Percentiles rank a stretch among this genome's conserved stretches.
Conservation (phyloP, 2,888 invertebrate species). For the Ophioninae sp. region DNA sequence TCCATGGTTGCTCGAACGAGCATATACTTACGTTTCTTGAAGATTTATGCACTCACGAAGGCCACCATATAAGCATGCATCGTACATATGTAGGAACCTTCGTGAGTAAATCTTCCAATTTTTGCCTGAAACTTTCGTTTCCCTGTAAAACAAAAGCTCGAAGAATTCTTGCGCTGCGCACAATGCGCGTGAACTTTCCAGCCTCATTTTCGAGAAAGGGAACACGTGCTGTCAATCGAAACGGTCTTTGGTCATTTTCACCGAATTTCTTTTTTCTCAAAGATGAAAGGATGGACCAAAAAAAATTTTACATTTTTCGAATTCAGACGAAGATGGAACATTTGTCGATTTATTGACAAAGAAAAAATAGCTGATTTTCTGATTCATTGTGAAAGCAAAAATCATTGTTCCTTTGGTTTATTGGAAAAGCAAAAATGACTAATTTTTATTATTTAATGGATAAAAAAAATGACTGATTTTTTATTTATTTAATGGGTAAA, state of each 20-base stretch:
- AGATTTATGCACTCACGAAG: background rate
- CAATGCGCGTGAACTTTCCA: background rate
- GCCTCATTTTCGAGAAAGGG: background rate
- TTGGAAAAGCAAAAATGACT: too few relatives aligned
- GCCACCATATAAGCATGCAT: background rate
- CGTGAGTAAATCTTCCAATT: slow-evolving; percentile 46
- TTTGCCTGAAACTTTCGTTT: slow-evolving; percentile 27
- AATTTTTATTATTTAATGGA: too few relatives aligned
- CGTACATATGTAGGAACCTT: slow-evolving; percentile 1
- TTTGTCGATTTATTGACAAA: too few relatives aligned
- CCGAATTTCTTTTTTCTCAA: background rate
- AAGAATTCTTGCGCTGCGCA: slow-evolving; percentile 18
- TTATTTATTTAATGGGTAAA: too few relatives aligned
- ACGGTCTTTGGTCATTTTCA: background rate
- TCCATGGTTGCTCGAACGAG: slow-evolving; percentile 35
- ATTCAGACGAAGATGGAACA: background rate
- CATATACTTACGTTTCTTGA: slow-evolving; percentile 12
- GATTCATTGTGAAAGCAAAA: too few relatives aligned
- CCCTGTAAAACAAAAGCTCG: slow-evolving; percentile 56
- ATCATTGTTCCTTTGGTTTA: too few relatives aligned
- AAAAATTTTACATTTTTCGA: background rate
- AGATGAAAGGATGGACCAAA: background rate
- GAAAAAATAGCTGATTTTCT: too few relatives aligned
- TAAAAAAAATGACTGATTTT: too few relatives aligned
- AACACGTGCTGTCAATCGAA: background rate